phyloP scores from a whole-genome alignment of 1,140 invertebrate species.

The Euwallacea fornicatus region DNA sequence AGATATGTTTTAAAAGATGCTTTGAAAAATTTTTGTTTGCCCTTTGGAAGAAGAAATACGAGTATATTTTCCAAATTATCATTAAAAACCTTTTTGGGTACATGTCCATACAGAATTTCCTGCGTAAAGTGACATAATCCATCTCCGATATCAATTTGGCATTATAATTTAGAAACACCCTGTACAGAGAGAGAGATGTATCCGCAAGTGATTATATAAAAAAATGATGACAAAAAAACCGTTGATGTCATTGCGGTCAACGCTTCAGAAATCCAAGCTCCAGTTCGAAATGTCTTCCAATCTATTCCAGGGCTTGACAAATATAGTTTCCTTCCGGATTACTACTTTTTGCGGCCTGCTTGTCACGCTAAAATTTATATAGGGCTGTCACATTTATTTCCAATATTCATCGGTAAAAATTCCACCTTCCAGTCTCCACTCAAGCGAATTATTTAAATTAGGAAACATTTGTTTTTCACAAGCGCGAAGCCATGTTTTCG shows the following conservation, averaged over 20 bases:
- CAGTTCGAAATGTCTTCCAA: conserved; percentile 16
- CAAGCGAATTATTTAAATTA: too few relatives aligned
- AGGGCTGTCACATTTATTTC: conserved; percentile 31
- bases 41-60: too few relatives aligned
- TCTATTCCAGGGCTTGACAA: conserved; percentile 27
- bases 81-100: too few relatives aligned
- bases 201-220: background rate
- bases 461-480: too few relatives aligned
- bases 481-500: too few relatives aligned
- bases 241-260: conserved; percentile 2
- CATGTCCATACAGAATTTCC: background rate
- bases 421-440: background rate
- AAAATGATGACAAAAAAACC: conserved; percentile 3
- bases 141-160: too few relatives aligned
- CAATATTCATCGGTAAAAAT: conserved; percentile 24
- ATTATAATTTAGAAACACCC: too few relatives aligned
- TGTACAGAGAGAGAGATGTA: too few relatives aligned
- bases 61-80: too few relatives aligned
- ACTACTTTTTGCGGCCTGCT: conserved; percentile 27
- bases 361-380: conserved; percentile 31
- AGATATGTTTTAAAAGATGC: too few relatives aligned
- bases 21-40: too few relatives aligned
- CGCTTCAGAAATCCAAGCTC: conserved; percentile 8
- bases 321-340: conserved; percentile 32
- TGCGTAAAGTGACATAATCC: too few relatives aligned